A percentile compares a stretch with the other conserved stretches of the same genome.
Evolutionary conservation across 2,113 vertebrate species (phyloP).

Genomic region (Callipepla squamata): DNA sequence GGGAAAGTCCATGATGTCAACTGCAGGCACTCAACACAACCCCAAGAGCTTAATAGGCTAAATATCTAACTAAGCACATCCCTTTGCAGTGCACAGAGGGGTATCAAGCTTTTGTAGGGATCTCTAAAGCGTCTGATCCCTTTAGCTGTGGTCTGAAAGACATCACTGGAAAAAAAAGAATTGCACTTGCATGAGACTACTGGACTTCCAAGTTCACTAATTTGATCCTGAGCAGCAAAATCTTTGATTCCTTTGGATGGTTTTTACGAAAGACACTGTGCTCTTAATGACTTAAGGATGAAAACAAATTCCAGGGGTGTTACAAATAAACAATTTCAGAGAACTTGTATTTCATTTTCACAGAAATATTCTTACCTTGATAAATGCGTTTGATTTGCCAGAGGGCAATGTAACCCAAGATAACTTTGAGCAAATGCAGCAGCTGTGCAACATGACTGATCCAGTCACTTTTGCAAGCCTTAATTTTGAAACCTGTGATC

Average conservation of each 20-base stretch:
- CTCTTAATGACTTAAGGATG: neutral
- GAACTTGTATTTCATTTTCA: constrained; percentile 8
- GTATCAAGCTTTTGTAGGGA: neutral
- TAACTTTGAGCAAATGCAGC: constrained; percentile 74
- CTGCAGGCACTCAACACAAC: neutral
- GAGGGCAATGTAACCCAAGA: constrained; percentile 78
- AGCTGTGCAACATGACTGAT: constrained; percentile 45
- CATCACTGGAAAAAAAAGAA: neutral
- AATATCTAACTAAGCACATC: neutral
- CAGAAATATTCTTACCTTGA: constrained; percentile 83
- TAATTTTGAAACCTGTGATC: constrained; percentile 74
- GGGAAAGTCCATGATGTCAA: neutral
- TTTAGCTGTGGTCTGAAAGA: neutral
- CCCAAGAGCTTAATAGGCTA: neutral
- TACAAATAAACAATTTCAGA: neutral
- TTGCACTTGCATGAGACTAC: neutral
- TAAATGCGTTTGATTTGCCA: constrained; percentile 80
- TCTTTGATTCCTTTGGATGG: neutral
- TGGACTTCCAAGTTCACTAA: neutral
- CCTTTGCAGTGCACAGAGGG: neutral
- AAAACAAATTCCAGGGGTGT: neutral
- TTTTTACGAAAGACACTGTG: neutral
- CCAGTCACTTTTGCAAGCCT: constrained; percentile 20
- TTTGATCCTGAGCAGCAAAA: neutral
- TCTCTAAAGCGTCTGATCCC: neutral